Base-by-base conservation (phyloP, 1,140 invertebrate genomes). In the Drosophila malerkotliana region DNA sequence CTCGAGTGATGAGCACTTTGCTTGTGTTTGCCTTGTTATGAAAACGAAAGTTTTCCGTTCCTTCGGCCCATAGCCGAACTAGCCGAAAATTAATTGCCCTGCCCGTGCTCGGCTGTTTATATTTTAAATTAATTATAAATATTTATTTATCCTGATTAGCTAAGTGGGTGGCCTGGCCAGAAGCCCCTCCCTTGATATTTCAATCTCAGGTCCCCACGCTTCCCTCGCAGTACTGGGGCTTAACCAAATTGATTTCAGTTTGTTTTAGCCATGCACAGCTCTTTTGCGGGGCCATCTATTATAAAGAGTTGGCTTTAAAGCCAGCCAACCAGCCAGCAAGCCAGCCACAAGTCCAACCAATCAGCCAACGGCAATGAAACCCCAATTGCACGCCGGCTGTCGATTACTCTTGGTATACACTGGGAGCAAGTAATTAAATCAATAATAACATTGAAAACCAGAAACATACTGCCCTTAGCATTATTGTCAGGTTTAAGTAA, bases 41-140 rank as follows among this genome's bases (percentile, higher is more conserved):
- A 83, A 79, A 71, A 78, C 56, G 47, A 66, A 60, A 64, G 55
- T 68, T 69, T 69, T 56, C 49, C 56, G 12, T 7, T 58, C 34
- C 14, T 21, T 45, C 15, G n/a, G n/a, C 26, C 12, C 39, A 14
- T 21, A 18, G 18, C 18, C 21, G 3, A 49, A 54, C 59, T 87
- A 58, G 54, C 58, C 59, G 7, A 83, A 47, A 89, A 89, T 89
- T 88, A 88, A 88, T 88, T 88, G 83, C 76, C 63, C 75, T 48
- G 53, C 62, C 56, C 64, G 72, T 63, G 48, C 66, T 63, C 59
- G 67, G 64, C 67, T 88, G 83, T 88, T 88, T 83, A 88, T 88
- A 88, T 83, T 88, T 88, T 88, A 88, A 88, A 88, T 88, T 88
- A 88, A 88, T 88, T 88, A 88, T 88, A 88, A 88, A 88, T 88